phyloP scores from a whole-genome alignment of 2,888 invertebrate species.

The Melieria picta region DNA sequence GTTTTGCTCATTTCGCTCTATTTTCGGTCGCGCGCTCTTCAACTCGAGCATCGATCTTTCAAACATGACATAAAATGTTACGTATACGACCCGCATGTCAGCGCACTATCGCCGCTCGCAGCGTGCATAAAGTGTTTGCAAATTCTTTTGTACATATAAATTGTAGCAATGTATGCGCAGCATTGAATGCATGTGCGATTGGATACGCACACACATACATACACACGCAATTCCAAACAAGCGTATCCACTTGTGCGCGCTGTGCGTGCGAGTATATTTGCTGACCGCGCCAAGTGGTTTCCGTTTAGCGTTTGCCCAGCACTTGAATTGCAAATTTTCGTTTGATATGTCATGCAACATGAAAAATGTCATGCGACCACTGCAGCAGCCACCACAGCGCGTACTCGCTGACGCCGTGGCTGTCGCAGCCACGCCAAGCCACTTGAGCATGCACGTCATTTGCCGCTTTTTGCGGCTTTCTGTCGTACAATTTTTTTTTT shows the following conservation, averaged over 20 bases:
- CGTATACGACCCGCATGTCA: constrained; percentile 21
- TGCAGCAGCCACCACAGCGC: neutral
- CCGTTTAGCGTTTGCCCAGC: constrained; percentile 28
- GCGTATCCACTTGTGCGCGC: neutral
- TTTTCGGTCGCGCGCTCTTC: neutral
- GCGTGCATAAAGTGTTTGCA: neutral
- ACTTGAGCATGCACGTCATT: too few relatives aligned
- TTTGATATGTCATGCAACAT: constrained; percentile 13
- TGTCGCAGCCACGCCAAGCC: neutral
- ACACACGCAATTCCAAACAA: neutral
- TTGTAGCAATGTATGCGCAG: neutral
- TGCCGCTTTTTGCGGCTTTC: neutral
- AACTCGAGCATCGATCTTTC: too few relatives aligned
- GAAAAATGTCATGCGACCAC: neutral
- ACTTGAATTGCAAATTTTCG: constrained; percentile 34
- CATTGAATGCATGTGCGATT: neutral
- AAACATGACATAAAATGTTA: neutral
- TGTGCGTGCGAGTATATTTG: neutral
- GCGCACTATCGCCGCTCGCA: neutral
- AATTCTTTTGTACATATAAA: neutral
- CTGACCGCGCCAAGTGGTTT: constrained; percentile 2
- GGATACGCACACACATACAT: neutral
- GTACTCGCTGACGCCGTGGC: neutral
- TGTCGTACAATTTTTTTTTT: neutral
- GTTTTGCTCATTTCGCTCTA: neutral